Evolutionary conservation across 2,797 vertebrate genomes (phyloP).

Genomic region (Oreochromis mossambicus): DNA sequence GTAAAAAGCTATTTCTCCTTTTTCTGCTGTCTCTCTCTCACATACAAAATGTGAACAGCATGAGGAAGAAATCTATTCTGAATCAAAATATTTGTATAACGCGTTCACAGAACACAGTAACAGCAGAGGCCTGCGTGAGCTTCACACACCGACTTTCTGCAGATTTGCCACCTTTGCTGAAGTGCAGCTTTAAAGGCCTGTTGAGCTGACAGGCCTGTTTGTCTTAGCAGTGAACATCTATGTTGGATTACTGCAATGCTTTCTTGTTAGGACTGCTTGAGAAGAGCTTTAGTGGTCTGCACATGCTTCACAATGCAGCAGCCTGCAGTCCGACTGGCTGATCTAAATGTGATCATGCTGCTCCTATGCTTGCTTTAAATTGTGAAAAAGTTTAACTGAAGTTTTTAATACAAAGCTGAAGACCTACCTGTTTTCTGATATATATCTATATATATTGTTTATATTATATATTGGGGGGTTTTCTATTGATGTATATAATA

Average conservation of each 20-base stretch:
- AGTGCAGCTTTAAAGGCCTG: not conserved
- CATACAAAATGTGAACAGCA: not conserved
- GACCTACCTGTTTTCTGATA: too few relatives aligned
- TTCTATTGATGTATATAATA: not conserved
- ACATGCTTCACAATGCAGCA: not conserved
- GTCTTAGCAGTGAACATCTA: not conserved
- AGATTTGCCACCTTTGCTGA: not conserved
- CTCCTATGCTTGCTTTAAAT: not conserved
- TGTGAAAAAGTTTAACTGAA: too few relatives aligned
- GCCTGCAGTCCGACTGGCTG: not conserved
- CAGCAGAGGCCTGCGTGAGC: not conserved
- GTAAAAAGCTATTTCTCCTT: conserved; percentile 1
- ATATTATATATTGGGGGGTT: too few relatives aligned
- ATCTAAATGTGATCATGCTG: not conserved
- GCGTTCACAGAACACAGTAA: not conserved
- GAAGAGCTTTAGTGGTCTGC: not conserved
- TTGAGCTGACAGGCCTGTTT: not conserved
- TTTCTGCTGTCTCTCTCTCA: not conserved
- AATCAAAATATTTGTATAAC: conserved; percentile 48
- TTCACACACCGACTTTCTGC: not conserved
- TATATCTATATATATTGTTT: too few relatives aligned
- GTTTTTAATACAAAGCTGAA: too few relatives aligned
- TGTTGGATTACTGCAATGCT: not conserved
- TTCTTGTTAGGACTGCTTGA: not conserved
- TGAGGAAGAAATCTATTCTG: not conserved